Conservation (phyloP, 2,888 invertebrate genomes). For the Hydrotaea diabolus region DNA sequence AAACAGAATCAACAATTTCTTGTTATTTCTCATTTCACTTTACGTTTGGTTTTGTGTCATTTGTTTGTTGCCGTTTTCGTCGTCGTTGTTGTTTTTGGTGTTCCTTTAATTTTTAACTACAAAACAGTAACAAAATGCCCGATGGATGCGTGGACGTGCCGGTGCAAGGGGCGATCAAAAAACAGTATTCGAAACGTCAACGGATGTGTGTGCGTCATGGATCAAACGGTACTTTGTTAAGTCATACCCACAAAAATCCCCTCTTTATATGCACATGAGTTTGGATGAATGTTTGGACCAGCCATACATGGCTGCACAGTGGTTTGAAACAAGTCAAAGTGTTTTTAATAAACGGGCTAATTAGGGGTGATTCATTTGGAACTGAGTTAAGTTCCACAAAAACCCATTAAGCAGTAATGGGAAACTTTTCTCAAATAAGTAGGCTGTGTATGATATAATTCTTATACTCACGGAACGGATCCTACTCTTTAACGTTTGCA, state of each 20-base stretch:
- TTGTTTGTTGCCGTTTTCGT: conserved; percentile 11
- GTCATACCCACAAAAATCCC: conserved; percentile 23
- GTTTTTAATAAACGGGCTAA: too few relatives aligned
- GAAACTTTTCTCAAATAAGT: too few relatives aligned
- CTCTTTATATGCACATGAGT: neutral
- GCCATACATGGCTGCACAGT: too few relatives aligned
- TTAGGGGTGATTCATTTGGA: too few relatives aligned
- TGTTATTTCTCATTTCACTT: conserved; percentile 16
- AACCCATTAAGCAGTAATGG: too few relatives aligned
- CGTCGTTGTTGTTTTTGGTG: neutral
- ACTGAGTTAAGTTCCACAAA: too few relatives aligned
- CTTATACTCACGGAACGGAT: too few relatives aligned
- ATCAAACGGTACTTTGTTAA: conserved; percentile 57
- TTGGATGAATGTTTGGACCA: neutral
- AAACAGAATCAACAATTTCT: conserved; percentile 52
- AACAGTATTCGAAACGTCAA: neutral
- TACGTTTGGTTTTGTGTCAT: conserved; percentile 31
- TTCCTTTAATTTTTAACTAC: neutral
- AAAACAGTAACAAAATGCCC: neutral
- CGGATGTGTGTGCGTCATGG: conserved; percentile 25
- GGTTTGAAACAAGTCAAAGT: too few relatives aligned
- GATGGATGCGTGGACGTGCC: neutral
- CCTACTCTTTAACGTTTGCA: too few relatives aligned
- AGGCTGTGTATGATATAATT: too few relatives aligned
- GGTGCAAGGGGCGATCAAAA: neutral